phyloP scores from a whole-genome alignment of 2,888 invertebrate species.

The Elmis aenea region DNA sequence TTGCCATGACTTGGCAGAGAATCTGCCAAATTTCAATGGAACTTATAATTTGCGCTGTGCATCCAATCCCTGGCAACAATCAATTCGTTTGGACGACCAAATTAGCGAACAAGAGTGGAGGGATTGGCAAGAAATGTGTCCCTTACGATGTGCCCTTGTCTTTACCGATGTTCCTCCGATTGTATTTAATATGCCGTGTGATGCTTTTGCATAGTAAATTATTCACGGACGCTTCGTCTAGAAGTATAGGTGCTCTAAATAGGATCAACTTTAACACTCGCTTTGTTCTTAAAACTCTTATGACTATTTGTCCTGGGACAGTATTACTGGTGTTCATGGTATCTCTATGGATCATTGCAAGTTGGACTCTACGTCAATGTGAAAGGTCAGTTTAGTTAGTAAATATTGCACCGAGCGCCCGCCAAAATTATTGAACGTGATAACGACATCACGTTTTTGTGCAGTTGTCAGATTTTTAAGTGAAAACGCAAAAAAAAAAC shows the following conservation, averaged over 20 bases:
- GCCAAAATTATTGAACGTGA: too few relatives aligned
- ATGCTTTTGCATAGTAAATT: conserved; percentile 99
- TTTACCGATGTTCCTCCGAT: conserved; percentile 98
- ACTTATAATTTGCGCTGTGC: conserved; percentile 92
- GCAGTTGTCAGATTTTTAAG: too few relatives aligned
- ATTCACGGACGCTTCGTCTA: conserved; percentile 98
- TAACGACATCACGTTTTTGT: too few relatives aligned
- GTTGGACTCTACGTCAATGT: conserved; percentile 97
- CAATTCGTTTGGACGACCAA: conserved; percentile 96
- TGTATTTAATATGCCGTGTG: conserved; percentile 98
- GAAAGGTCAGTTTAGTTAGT: conserved; percentile 74
- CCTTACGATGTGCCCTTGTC: conserved; percentile 96
- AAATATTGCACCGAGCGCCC: too few relatives aligned
- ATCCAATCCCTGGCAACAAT: conserved; percentile 96
- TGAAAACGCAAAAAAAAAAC: too few relatives aligned
- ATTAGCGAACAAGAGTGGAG: conserved; percentile 80
- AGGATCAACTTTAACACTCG: conserved; percentile 98
- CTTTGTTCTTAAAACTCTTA: conserved; percentile 85
- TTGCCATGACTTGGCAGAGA: conserved; percentile 98
- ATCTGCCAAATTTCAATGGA: conserved; percentile 90
- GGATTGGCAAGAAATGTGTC: conserved; percentile 62
- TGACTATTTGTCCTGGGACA: conserved; percentile 99
- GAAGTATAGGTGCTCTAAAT: conserved; percentile 96
- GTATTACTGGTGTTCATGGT: conserved; percentile 99
- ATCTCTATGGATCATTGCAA: conserved; percentile 98